Evolutionary conservation across 2,797 vertebrate genomes (phyloP).

Genomic region (Phataginus tetradactyla): DNA sequence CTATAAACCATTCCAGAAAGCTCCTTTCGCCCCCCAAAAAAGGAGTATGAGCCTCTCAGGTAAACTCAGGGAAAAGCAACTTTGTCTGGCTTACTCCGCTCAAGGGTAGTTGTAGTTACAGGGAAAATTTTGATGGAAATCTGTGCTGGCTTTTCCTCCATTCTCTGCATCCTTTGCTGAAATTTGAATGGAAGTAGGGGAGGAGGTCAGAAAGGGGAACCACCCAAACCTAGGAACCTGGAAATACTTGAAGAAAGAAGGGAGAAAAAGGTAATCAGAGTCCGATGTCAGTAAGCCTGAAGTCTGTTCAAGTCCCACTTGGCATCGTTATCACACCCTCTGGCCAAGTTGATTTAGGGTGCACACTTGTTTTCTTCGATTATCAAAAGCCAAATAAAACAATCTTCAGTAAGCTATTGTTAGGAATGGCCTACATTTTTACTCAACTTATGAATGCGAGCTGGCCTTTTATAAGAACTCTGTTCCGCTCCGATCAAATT

Average conservation of each 20-base stretch:
- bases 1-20: neutral
- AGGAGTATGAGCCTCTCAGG: neutral
- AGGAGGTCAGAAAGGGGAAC: conserved; percentile 8
- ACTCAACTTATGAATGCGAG: conserved; percentile 35
- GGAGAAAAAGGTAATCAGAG: conserved; percentile 76
- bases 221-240: neutral
- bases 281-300: conserved; percentile 80
- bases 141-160: neutral
- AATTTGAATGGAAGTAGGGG: neutral
- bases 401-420: conserved; percentile 76
- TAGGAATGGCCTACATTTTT: conserved; percentile 60
- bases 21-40: neutral
- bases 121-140: neutral
- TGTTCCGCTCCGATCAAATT: conserved; percentile 67
- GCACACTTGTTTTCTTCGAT: conserved; percentile 78
- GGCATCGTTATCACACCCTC: conserved; percentile 84
- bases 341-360: conserved; percentile 84
- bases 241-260: conserved; percentile 81
- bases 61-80: neutral
- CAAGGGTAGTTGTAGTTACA: neutral
- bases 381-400: conserved; percentile 84
- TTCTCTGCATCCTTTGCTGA: neutral
- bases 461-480: conserved; percentile 36
- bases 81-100: neutral
- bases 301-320: conserved; percentile 81